Evolutionary conservation across 2,888 invertebrate genomes (phyloP).

Genomic region (Oxytorus armatus): DNA sequence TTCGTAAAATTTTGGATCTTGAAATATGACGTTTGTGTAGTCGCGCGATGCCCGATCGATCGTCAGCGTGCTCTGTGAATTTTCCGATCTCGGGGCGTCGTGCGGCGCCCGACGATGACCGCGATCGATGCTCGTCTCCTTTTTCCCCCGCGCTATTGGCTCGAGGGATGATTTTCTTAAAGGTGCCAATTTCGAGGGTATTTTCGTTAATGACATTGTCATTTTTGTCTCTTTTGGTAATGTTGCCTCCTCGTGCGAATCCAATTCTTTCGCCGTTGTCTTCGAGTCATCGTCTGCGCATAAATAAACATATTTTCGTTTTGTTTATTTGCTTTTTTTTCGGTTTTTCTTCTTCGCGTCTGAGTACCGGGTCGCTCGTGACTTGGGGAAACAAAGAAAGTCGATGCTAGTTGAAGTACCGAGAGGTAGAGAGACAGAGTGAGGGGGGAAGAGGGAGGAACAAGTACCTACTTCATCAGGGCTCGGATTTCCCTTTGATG

Average conservation of each 20-base stretch:
- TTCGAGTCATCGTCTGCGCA: slow-evolving; percentile 84
- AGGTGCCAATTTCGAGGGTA: slow-evolving; percentile 80
- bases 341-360: neutral
- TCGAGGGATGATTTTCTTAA: slow-evolving; percentile 74
- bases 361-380: neutral
- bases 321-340: slow-evolving; percentile 27
- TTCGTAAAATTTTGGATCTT: slow-evolving; percentile 82
- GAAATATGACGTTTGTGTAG: slow-evolving; percentile 81
- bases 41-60: slow-evolving; percentile 80
- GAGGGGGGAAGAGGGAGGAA: neutral
- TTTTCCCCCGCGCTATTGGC: slow-evolving; percentile 65
- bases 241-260: slow-evolving; percentile 78
- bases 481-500: slow-evolving; percentile 36
- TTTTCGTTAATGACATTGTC: slow-evolving; percentile 72
- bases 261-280: slow-evolving; percentile 82
- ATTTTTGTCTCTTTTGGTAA: slow-evolving; percentile 76
- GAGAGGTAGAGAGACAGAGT: neutral
- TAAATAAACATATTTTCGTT: neutral
- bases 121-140: slow-evolving; percentile 43
- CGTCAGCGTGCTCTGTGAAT: slow-evolving; percentile 66
- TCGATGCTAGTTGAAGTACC: slow-evolving; percentile 42
- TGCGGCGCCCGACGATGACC: slow-evolving; percentile 39
- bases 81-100: slow-evolving; percentile 70
- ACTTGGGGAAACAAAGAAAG: slow-evolving; percentile 12
- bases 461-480: slow-evolving; percentile 29